Base-by-base conservation (phyloP, 2,797 vertebrate species). In the Betta splendens region DNA sequence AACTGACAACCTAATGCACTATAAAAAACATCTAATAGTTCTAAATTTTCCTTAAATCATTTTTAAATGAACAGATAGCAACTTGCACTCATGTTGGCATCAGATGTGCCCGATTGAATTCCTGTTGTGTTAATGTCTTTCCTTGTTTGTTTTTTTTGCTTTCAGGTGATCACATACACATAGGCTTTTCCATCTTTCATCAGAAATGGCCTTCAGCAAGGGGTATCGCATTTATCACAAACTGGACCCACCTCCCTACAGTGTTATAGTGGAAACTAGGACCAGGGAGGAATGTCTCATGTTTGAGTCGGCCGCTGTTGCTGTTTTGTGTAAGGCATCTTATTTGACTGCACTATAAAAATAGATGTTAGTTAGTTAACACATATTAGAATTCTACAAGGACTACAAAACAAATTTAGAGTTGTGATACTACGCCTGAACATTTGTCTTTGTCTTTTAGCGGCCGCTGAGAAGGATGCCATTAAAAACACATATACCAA, bases 141-240 rank as follows among this genome's bases (percentile, higher is more conserved):
- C 4, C 16, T 37, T 60, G 8, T 53, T 3, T 47, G 29, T 66
- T 57, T 21, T 47, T 29, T 66, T 57, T 21, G 17, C 65, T 59
- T 73, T 15, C 77, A 91, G 90, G 80, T 86, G 59, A 44, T 77
- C 31, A 29, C n/a, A n/a, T n/a, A n/a, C 69, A 74, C 52, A 37
- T 60, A 68, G 64, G 65, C 72, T 72, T 72, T 65, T 64, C 72
- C 68, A 73, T 83, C 77, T 64, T 56, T 74, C 67, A 85, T 80
- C 75, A 77, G 77, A 66, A 72, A 99, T 99, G 98, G 97, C 98
- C 79, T 99, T 99, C 92, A 99, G 98, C 87, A 99, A 99, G 91
- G 98, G 98, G 81, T 98, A 94, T 81, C 94, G 97, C 26, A 93
- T 99, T 86, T 97, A 94, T 87, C 97, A 98, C 90, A 98, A 98